Evolutionary conservation across 2,113 vertebrate genomes (phyloP).

Genomic region (Strigops habroptila): DNA sequence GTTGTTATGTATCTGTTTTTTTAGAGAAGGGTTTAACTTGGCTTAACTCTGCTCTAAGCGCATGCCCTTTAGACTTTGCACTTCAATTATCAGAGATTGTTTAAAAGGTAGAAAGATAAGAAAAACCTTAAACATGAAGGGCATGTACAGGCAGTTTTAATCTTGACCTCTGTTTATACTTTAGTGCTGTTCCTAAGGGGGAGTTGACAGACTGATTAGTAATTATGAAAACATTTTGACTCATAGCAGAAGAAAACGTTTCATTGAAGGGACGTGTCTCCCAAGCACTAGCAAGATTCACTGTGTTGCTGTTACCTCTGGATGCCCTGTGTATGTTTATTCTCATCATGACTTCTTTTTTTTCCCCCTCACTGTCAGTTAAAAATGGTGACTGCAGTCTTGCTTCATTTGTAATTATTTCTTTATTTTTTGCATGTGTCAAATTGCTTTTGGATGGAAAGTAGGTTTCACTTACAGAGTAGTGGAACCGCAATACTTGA

Average conservation of each 20-base stretch:
- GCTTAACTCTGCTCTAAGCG: background rate
- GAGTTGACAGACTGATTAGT: background rate
- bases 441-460: background rate
- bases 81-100: background rate
- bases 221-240: background rate
- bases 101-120: constrained; percentile 14
- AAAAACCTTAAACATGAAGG: background rate
- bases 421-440: background rate
- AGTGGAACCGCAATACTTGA: background rate
- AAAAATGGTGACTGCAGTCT: background rate
- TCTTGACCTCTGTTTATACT: background rate
- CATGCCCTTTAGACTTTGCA: background rate
- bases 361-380: background rate
- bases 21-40: background rate
- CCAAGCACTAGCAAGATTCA: background rate
- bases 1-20: background rate
- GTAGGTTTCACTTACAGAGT: background rate
- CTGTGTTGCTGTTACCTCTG: background rate
- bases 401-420: background rate
- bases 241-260: background rate
- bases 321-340: background rate
- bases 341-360: background rate
- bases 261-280: background rate
- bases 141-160: background rate
- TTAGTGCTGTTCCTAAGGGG: background rate